Base-by-base conservation (phyloP, 2,888 invertebrate genomes). In the Oligia strigilis region DNA sequence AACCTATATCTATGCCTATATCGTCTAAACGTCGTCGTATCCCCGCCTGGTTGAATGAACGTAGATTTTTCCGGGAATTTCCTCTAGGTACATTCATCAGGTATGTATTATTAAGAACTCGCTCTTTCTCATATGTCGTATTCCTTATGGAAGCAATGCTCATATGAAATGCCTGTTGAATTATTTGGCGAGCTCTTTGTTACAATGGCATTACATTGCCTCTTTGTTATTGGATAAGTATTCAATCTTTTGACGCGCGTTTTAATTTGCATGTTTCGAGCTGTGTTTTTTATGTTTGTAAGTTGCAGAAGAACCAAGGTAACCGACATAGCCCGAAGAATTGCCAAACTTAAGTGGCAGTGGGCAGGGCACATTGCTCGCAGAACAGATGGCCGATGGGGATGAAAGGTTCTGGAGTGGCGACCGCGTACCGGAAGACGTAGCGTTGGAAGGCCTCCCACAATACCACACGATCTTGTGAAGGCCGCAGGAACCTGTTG, bases 151-250 rank as follows among this genome's bases (percentile, higher is more conserved):
- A 85, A 89, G 90, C 90, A 87, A 89, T 90, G 87, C 75, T 82
- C 81, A 89, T 90, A 90, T 90, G 89, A 89, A 89, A 89, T 89
- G 85, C 87, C 82, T 89, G 69, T 81, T 86, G 84, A 89, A 90
- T 89, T 90, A 89, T 89, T 87, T 83, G 64, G 81, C 46, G 72
- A 81, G 70, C 73, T 86, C 78, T 87, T 88, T 88, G 89, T 83
- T 72, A 80, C 78, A 62, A 40, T 84, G 72, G 79, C 73, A 80
- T 86, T 80, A 78, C 66, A 85, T 73, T 36, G 70, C n/a, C 58
- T 79, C 79, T 89, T 85, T 87, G 86, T 81, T 83, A 81, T 81
- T 71, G 75, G 81, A 70, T 85, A 84, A 88, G 78, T 74, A 86
- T 83, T 85, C 74, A 78, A 82, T 82, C 64, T 87, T 73, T 82